phyloP scores from a whole-genome alignment of 2,113 vertebrate species.

The Panurus biarmicus region DNA sequence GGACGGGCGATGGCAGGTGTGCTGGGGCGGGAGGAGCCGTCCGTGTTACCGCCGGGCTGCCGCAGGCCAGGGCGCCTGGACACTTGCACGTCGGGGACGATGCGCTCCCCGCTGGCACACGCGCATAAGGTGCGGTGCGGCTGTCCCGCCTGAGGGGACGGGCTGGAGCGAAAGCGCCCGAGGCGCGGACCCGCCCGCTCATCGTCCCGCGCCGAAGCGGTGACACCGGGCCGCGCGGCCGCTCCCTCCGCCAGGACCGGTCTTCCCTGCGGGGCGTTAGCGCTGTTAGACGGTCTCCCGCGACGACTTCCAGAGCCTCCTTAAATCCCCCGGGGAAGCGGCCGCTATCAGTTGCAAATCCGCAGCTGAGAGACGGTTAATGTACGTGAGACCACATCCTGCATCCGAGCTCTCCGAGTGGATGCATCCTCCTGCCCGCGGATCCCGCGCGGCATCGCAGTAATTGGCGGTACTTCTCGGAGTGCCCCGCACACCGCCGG shows the following conservation, averaged over 20 bases:
- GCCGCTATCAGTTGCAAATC: not conserved
- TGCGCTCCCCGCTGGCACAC: not conserved
- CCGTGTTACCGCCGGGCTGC: not conserved
- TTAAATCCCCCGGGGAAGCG: not conserved
- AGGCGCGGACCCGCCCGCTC: not conserved
- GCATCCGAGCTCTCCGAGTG: not conserved
- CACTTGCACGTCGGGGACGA: not conserved
- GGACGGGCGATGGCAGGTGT: not conserved
- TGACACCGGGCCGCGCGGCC: too few relatives aligned
- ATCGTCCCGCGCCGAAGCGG: not conserved
- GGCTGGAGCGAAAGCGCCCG: not conserved
- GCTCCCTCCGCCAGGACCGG: not conserved
- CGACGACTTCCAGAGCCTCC: not conserved
- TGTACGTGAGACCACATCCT: not conserved
- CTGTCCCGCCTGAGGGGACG: not conserved
- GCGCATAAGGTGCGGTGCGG: too few relatives aligned
- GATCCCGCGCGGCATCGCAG: not conserved
- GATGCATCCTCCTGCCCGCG: not conserved
- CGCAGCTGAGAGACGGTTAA: not conserved
- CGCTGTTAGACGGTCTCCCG: too few relatives aligned
- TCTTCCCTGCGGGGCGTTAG: not conserved
- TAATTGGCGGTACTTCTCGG: accelerated
- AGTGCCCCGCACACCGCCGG: too few relatives aligned
- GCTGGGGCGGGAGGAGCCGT: not conserved
- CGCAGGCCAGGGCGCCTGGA: too few relatives aligned